Evolutionary conservation across 1,140 invertebrate genomes (phyloP).

Genomic region (Drosophila repletoides): DNA sequence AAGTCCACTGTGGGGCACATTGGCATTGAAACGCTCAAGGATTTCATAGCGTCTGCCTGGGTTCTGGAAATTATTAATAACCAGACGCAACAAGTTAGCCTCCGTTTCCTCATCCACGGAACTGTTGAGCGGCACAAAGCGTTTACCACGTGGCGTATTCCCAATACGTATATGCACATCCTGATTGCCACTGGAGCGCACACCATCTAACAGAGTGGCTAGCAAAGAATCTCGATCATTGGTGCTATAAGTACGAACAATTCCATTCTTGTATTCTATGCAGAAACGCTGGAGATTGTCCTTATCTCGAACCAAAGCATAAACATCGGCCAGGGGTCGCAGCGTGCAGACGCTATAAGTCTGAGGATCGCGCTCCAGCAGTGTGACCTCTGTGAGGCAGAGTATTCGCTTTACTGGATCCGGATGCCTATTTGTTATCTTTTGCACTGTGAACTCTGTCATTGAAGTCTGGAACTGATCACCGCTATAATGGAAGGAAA

Average conservation of each 20-base stretch:
- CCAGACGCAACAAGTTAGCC: slow-evolving; percentile 85
- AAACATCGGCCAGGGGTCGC: slow-evolving; percentile 94
- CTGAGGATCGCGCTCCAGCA: slow-evolving; percentile 97
- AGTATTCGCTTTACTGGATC: slow-evolving; percentile 93
- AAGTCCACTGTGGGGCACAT: slow-evolving; percentile 98
- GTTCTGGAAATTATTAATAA: slow-evolving; percentile 81
- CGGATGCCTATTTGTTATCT: slow-evolving; percentile 89
- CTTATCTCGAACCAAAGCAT: slow-evolving; percentile 94
- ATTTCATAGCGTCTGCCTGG: slow-evolving; percentile 85
- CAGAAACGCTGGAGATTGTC: slow-evolving; percentile 96
- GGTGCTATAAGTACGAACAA: slow-evolving; percentile 93
- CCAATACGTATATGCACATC: slow-evolving; percentile 98
- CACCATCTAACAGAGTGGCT: slow-evolving; percentile 97
- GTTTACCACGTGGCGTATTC: slow-evolving; percentile 90
- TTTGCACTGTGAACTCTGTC: slow-evolving; percentile 96
- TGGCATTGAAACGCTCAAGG: slow-evolving; percentile 97
- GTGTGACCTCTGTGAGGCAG: slow-evolving; percentile 97
- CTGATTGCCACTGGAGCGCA: slow-evolving; percentile 96
- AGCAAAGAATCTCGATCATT: slow-evolving; percentile 94
- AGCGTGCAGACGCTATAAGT: slow-evolving; percentile 95
- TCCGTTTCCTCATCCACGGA: slow-evolving; percentile 98
- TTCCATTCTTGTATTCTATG: slow-evolving; percentile 97
- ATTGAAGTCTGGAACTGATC: slow-evolving; percentile 96
- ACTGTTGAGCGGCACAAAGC: slow-evolving; percentile 93
- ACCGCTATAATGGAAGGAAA: slow-evolving; percentile 84